Conservation (phyloP, 2,888 invertebrate genomes). For the Nemotelus pantherinus region DNA sequence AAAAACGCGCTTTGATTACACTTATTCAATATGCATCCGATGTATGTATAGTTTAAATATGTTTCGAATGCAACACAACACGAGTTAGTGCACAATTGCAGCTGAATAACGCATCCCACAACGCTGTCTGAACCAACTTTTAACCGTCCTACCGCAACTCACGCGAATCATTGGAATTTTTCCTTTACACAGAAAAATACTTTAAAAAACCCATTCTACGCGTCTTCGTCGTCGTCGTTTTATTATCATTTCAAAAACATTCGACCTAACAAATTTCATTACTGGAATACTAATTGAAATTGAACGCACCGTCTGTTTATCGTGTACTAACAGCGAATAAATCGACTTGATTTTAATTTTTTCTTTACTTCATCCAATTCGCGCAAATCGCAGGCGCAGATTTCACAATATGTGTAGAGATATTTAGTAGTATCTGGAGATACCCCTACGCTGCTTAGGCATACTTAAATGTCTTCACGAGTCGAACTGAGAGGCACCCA, state of each 20-base stretch:
- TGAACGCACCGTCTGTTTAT: slow-evolving; percentile 36
- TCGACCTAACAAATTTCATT: slow-evolving; percentile 45
- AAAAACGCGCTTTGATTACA: too few species aligned
- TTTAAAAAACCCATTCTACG: slow-evolving; percentile 14
- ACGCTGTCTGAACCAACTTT: background rate
- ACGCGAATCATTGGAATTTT: slow-evolving; percentile 34
- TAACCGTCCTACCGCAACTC: slow-evolving; percentile 41
- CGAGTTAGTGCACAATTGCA: too few species aligned
- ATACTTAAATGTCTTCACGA: too few species aligned
- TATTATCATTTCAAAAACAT: slow-evolving; percentile 29
- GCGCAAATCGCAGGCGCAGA: slow-evolving; percentile 1
- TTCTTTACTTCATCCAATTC: background rate
- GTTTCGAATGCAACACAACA: too few species aligned
- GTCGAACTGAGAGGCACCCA: too few species aligned
- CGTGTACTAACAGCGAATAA: slow-evolving; percentile 14
- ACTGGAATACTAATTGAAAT: slow-evolving; percentile 48
- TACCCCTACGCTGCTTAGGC: too few species aligned
- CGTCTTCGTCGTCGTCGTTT: slow-evolving; percentile 27
- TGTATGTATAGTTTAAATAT: too few species aligned
- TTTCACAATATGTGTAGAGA: too few species aligned
- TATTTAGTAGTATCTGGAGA: too few species aligned
- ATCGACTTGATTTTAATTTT: slow-evolving; percentile 19
- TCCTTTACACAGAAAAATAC: slow-evolving; percentile 14
- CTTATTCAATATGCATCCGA: too few species aligned
- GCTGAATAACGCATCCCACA: background rate